Evolutionary conservation across 2,888 invertebrate genomes (phyloP).

Genomic region (Alviniconcha strummeri): DNA sequence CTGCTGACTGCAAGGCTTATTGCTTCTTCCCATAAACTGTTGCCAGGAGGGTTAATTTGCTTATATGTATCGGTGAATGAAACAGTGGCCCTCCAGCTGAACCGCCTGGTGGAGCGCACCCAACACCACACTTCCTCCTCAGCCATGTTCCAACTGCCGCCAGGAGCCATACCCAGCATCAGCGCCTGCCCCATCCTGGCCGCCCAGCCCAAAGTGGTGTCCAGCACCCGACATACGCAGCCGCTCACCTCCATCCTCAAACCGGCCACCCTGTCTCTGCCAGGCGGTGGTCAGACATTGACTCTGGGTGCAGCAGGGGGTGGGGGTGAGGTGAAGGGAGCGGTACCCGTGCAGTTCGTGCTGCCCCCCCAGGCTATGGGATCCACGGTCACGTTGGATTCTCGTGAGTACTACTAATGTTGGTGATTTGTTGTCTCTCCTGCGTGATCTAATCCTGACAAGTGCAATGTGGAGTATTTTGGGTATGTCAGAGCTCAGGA

Average conservation of each 20-base stretch:
- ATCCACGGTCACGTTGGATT: slow-evolving; percentile 6
- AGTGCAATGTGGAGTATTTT: no score
- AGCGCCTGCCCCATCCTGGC: neutral
- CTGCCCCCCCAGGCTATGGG: slow-evolving; percentile 11
- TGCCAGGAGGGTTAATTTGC: neutral
- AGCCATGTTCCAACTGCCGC: slow-evolving; percentile 59
- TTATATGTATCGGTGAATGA: neutral
- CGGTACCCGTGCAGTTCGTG: slow-evolving; percentile 22
- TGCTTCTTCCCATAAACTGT: no score
- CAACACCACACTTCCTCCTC: slow-evolving; percentile 47
- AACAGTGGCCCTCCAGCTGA: slow-evolving; percentile 61
- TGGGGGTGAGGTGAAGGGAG: neutral
- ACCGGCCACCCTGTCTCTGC: slow-evolving; percentile 25
- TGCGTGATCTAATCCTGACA: no score
- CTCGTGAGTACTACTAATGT: slow-evolving; percentile 8
- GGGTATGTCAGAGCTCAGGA: no score
- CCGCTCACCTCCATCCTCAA: slow-evolving; percentile 23
- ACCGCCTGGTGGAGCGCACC: slow-evolving; percentile 54
- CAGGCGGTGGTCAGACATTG: slow-evolving; percentile 6
- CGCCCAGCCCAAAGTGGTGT: slow-evolving; percentile 5
- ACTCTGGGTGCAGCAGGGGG: neutral
- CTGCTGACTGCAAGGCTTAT: no score
- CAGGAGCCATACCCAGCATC: slow-evolving; percentile 48
- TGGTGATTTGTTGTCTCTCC: no score
- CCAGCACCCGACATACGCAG: slow-evolving; percentile 5